Evolutionary conservation across 2,113 vertebrate species (phyloP), one percentile per base, ranked within the genome.

Genomic region (Bostrychus sinensis): DNA sequence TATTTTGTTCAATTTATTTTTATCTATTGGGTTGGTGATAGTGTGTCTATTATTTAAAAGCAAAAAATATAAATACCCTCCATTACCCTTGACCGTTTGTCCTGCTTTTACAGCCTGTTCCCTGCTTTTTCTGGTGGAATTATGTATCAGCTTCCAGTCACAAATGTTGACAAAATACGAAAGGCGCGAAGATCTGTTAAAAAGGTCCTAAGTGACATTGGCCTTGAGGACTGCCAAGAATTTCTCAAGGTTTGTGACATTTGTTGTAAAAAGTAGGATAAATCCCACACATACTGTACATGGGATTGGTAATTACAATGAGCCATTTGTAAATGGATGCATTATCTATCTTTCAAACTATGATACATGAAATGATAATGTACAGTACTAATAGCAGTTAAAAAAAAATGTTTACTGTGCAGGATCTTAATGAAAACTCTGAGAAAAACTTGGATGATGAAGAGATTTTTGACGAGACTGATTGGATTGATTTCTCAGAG

Each of bases 61-160:
- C 5, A 32, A 32, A 32, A 7, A 32, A 32, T 32, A 32, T 32
- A 1, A 8, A 32, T 32, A 8, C 5, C 30, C 8, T 32, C 30
- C n/a, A n/a, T n/a, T 32, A 8, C 5, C 8, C 8, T 32, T 32
- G 30, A 7, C 30, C 5, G 30, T 32, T 32, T 32, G 30, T 32
- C 8, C 30, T 5, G 30, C 2, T 48, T 48, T 48, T 48, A 25
- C 45, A 48, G 45, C 22, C 2, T 13, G 22, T 25, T 17, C 8
- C 14, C 48, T 1, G 26, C 16, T 17, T 13, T 58, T 26, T 26
- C 45, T 7, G 12, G 38, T 60, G 36, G 46, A 79, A 88, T 43
- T 76, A 92, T 92, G 91, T 92, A 91, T 86, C 91, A 92, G 65
- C 53, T 86, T 71, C 91, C 91, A 7, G 87, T 91, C 34, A 78